Evolutionary conservation across 2,113 vertebrate genomes (phyloP).

Genomic region (Ictalurus punctatus): DNA sequence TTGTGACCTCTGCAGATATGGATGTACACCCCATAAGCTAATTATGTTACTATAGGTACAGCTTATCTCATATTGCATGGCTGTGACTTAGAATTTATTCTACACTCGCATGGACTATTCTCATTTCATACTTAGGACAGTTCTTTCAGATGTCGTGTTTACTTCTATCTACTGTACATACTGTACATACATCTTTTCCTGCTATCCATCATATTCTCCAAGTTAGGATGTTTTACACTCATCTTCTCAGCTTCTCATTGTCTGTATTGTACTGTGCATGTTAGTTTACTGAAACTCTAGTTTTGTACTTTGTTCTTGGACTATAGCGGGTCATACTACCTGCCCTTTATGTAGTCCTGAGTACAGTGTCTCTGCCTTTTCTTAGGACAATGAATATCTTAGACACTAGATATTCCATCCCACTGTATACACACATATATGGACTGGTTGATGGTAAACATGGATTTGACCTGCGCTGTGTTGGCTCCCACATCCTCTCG

Average conservation of each 20-base stretch:
- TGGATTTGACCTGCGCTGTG: neutral
- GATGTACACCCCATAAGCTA: neutral
- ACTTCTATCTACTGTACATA: neutral
- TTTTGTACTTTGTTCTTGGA: neutral
- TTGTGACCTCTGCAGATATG: neutral
- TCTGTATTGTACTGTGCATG: neutral
- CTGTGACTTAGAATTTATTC: neutral
- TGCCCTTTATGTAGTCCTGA: neutral
- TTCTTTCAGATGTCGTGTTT: neutral
- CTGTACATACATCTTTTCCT: neutral
- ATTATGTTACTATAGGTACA: neutral
- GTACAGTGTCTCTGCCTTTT: neutral
- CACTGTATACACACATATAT: neutral
- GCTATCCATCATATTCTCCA: neutral
- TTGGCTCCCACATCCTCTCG: neutral
- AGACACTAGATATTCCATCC: neutral
- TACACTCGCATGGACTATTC: neutral
- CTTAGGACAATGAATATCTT: neutral
- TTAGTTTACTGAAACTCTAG: neutral
- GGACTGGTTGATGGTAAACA: neutral
- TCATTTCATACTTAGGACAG: neutral
- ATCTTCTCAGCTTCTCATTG: neutral
- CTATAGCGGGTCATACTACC: neutral
- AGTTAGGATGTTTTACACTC: neutral
- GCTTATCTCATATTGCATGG: neutral